Conservation (phyloP, 2,888 invertebrate species). For the Mimas tiliae region DNA sequence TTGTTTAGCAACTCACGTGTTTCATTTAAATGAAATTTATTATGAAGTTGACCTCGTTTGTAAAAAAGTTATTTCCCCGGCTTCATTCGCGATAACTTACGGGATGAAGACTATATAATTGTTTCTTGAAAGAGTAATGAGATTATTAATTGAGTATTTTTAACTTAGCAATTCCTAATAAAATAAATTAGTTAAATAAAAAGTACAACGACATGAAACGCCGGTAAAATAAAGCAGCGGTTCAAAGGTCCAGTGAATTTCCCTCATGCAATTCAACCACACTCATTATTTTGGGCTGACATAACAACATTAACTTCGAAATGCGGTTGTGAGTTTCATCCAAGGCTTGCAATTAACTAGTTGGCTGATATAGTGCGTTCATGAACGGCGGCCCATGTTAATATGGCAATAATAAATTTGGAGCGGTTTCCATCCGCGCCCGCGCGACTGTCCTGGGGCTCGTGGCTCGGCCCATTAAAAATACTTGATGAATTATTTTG, state of each 20-base stretch:
- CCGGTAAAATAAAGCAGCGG: constrained; percentile 6
- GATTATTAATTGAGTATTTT: neutral
- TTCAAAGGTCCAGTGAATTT: constrained; percentile 5
- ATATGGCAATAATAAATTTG: constrained; percentile 81
- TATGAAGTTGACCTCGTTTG: constrained; percentile 47
- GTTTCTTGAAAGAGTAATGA: too few relatives aligned
- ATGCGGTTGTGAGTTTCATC: constrained; percentile 77
- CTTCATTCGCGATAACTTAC: constrained; percentile 49
- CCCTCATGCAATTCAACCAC: constrained; percentile 48
- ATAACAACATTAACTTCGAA: constrained; percentile 76
- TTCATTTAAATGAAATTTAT: constrained; percentile 57
- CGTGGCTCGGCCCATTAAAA: constrained; percentile 59
- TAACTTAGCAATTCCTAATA: neutral
- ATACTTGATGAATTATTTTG: constrained; percentile 64
- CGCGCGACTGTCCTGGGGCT: constrained; percentile 51
- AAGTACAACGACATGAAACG: neutral
- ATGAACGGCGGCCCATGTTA: constrained; percentile 63
- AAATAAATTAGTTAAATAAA: neutral
- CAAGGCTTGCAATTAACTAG: constrained; percentile 79
- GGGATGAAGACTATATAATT: constrained; percentile 46
- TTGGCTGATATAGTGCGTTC: constrained; percentile 73
- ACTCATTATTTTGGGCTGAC: constrained; percentile 72
- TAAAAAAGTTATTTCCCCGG: constrained; percentile 52
- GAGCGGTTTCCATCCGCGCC: constrained; percentile 64
- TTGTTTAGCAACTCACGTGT: constrained; percentile 68